Evolutionary conservation across 2,888 invertebrate species (phyloP).

Genomic region (Acanthosepion esculentum): DNA sequence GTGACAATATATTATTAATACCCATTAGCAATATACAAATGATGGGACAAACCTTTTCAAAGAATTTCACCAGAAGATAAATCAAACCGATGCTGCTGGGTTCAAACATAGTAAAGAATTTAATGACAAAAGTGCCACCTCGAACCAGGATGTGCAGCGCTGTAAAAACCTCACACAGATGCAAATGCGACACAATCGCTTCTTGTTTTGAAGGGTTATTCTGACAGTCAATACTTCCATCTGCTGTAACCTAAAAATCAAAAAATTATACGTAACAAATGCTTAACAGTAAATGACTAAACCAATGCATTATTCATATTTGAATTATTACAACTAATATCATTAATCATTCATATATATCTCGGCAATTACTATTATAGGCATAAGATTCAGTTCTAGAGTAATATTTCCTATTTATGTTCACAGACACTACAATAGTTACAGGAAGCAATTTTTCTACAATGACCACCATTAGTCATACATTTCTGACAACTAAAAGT

Average conservation of each 20-base stretch:
- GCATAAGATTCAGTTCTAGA: too few species aligned
- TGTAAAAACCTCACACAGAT: slow-evolving; percentile 87
- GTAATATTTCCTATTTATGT: too few species aligned
- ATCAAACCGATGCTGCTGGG: slow-evolving; percentile 85
- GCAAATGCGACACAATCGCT: slow-evolving; percentile 83
- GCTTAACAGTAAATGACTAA: neutral
- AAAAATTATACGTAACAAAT: neutral
- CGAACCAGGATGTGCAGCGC: slow-evolving; percentile 83
- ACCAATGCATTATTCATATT: neutral
- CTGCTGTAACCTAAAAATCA: slow-evolving; percentile 85
- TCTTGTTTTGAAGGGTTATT: slow-evolving; percentile 91
- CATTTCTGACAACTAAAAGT: too few species aligned
- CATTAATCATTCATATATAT: too few species aligned
- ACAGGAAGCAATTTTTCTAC: too few species aligned
- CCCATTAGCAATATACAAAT: too few species aligned
- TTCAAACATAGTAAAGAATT: slow-evolving; percentile 93
- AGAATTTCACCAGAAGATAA: slow-evolving; percentile 85
- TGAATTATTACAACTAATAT: too few species aligned
- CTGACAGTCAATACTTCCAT: slow-evolving; percentile 93
- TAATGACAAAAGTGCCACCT: slow-evolving; percentile 88
- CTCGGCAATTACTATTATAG: too few species aligned
- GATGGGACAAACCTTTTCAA: slow-evolving; percentile 76
- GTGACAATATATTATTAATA: too few species aligned
- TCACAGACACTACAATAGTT: too few species aligned
- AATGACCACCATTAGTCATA: too few species aligned